A percentile compares a stretch with the other conserved stretches of the same genome.
phyloP scores from a whole-genome alignment of 2,888 invertebrate genomes.

The Glomeris marginata region DNA sequence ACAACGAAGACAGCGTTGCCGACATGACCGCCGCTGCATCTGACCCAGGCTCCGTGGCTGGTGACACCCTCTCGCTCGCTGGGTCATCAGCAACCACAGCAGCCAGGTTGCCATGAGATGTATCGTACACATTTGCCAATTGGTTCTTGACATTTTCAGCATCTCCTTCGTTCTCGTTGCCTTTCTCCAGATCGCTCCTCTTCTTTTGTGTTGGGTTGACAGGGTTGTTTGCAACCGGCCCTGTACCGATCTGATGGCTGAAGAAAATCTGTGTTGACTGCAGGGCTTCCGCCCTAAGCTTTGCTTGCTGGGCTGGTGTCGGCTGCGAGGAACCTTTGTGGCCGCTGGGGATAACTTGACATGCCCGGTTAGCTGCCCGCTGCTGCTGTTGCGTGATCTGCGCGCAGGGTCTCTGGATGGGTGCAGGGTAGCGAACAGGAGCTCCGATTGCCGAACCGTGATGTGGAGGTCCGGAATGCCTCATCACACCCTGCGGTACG shows the following conservation, averaged over 20 bases:
- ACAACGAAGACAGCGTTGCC: too few species aligned
- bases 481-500: conserved; percentile 3
- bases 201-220: background rate
- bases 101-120: too few species aligned
- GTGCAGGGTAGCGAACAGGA: conserved; percentile 37
- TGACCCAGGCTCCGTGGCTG: too few species aligned
- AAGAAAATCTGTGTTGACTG: conserved; percentile 21
- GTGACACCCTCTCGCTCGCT: too few species aligned
- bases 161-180: background rate
- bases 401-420: conserved; percentile 41
- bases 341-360: conserved; percentile 1
- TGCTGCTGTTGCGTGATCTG: conserved; percentile 15
- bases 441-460: conserved; percentile 22
- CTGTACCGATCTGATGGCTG: conserved; percentile 9
- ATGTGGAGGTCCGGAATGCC: conserved; percentile 19
- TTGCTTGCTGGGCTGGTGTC: conserved; percentile 21
- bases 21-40: too few species aligned
- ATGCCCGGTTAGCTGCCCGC: too few species aligned
- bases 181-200: background rate
- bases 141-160: background rate
- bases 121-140: too few species aligned
- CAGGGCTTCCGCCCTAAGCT: conserved; percentile 21
- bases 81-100: too few species aligned
- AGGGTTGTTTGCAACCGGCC: background rate
- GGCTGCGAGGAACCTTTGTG: conserved; percentile 12